Evolutionary conservation across 2,888 invertebrate genomes (phyloP).

Genomic region (Napeogenes sylphis): DNA sequence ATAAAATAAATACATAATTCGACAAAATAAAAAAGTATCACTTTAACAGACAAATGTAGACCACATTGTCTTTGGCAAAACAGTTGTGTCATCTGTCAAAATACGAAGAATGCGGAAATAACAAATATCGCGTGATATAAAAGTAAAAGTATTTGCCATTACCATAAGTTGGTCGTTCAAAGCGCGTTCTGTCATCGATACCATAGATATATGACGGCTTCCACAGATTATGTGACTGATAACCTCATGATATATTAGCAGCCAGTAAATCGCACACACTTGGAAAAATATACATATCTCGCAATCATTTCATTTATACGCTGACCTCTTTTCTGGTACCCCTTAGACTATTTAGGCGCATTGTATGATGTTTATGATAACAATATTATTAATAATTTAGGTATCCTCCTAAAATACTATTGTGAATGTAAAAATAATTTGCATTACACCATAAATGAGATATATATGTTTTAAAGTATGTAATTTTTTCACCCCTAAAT

Average conservation of each 20-base stretch:
- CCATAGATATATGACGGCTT: conserved; percentile 21
- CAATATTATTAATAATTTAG: too few relatives aligned
- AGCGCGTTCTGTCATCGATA: conserved; percentile 27
- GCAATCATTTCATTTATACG: background rate
- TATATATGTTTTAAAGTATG: background rate
- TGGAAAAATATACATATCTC: conserved; percentile 12
- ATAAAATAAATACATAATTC: too few relatives aligned
- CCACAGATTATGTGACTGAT: conserved; percentile 17
- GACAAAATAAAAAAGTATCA: too few relatives aligned
- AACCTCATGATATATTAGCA: conserved; percentile 12
- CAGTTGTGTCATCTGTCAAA: conserved; percentile 18
- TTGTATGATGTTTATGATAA: too few relatives aligned
- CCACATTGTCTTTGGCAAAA: background rate
- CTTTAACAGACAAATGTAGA: too few relatives aligned
- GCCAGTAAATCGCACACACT: conserved; percentile 3
- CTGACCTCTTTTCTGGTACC: too few relatives aligned
- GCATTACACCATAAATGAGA: background rate
- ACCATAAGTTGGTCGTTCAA: conserved; percentile 28
- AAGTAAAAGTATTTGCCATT: conserved; percentile 29
- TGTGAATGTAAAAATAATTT: too few relatives aligned
- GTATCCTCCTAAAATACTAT: too few relatives aligned
- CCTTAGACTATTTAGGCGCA: too few relatives aligned
- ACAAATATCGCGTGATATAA: conserved; percentile 29
- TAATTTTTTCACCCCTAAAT: background rate
- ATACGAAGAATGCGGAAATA: conserved; percentile 19